Conservation (phyloP, 2,797 vertebrate genomes). For the Sebastes itinus region DNA sequence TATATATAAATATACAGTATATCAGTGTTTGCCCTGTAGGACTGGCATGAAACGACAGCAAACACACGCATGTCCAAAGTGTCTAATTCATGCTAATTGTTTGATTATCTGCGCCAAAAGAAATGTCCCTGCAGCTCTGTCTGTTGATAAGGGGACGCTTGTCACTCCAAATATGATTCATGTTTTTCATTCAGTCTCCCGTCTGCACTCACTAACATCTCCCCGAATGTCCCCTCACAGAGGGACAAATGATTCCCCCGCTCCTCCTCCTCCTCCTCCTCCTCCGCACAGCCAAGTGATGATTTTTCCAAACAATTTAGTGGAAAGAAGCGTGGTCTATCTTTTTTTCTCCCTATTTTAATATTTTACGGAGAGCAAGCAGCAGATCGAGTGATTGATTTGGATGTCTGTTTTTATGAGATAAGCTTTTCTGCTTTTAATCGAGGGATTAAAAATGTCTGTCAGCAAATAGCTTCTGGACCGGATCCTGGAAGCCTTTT, state of each 20-base stretch:
- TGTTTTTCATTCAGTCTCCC: not conserved
- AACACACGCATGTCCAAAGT: conserved; percentile 2
- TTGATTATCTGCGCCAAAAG: not conserved
- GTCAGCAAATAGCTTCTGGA: conserved; percentile 52
- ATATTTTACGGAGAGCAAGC: conserved; percentile 31
- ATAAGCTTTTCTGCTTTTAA: conserved; percentile 61
- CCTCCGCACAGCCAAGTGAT: not conserved
- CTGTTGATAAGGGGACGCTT: not conserved
- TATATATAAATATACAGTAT: too few relatives aligned
- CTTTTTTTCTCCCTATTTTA: conserved; percentile 5
- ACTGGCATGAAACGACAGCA: not conserved
- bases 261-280: not conserved
- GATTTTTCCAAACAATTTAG: conserved; percentile 3
- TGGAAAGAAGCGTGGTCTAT: not conserved
- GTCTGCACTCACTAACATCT: not conserved
- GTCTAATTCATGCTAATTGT: conserved; percentile 4
- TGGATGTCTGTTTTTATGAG: conserved; percentile 53
- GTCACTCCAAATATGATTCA: conserved; percentile 1
- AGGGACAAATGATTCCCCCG: not conserved
- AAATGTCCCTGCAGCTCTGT: not conserved
- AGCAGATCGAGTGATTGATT: conserved; percentile 51
- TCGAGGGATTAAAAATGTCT: conserved; percentile 61
- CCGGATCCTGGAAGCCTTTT: conserved; percentile 27
- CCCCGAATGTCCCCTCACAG: conserved; percentile 9
- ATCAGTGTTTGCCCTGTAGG: not conserved